These are phyloP conservation scores for Scrobipalpa costella DNA, from an alignment of 2,888 invertebrate genomes.

Conservation along the genomic window DNA sequence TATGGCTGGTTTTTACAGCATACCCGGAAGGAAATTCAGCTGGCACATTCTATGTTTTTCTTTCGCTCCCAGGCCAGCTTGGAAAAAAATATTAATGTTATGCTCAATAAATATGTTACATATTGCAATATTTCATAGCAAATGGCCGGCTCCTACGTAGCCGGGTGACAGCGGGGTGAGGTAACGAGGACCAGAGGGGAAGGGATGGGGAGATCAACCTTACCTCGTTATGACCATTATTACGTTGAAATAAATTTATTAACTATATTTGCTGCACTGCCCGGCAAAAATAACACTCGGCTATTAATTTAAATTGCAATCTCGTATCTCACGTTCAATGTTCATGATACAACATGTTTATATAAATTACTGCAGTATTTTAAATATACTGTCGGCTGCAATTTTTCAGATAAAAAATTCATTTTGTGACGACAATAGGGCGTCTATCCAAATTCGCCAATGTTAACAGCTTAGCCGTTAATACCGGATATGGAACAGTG, in stretches of 20 bases:
- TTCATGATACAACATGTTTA: neutral
- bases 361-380: neutral
- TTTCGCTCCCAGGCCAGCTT: too few species aligned
- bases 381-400: too few species aligned
- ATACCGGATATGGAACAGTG: too few species aligned
- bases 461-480: too few species aligned
- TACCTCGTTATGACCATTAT: neutral
- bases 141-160: neutral
- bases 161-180: neutral
- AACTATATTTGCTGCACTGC: neutral
- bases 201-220: neutral
- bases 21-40: too few species aligned
- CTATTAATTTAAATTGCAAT: conserved; percentile 1
- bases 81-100: too few species aligned
- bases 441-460: too few species aligned
- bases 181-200: conserved; percentile 1
- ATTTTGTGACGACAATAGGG: too few species aligned
- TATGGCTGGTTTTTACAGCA: too few species aligned
- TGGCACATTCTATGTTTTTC: too few species aligned
- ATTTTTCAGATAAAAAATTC: too few species aligned
- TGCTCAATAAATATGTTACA: conserved; percentile 19
- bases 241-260: neutral
- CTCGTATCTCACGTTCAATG: neutral
- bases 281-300: neutral
- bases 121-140: neutral